Base-by-base conservation (phyloP, 2,888 invertebrate genomes). In the Sturmia bella region DNA sequence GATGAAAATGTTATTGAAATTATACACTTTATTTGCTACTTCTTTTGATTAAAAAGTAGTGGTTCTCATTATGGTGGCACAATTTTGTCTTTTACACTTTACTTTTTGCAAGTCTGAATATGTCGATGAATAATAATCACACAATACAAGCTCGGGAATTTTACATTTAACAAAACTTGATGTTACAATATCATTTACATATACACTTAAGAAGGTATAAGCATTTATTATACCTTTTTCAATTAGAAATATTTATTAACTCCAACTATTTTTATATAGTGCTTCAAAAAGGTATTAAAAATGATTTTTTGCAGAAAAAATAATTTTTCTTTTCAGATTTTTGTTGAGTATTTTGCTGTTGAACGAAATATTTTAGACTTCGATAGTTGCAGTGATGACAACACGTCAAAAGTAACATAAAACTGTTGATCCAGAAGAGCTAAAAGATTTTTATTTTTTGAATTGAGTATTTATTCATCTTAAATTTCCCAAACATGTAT, bases 281-380 rank as follows among this genome's bases (percentile, higher is more conserved):
- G 43, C 59, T 41, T 61, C 6, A 15, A 61, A 43, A 43, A 21
- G 7, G 50, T 41, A 43, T 41, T n/a, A 61, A 61, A 27, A 59
- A 24, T 17, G 9, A 57, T 19, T 24, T 43, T 24, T 19, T 15
- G 43, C 41, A 43, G 37, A 41, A 59, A 59, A 41, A 21, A 32
- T 9, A 2, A 17, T 11, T 56, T 59, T 41, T 43, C 21, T 21
- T 21, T 39, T 19, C 6, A 24, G 24, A 11, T 61, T 43, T 61
- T 43, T 15, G 19, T 39, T 56, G 32, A 43, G n/a, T 61, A 27
- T 43, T 61, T 61, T 61, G 59, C 59, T 21, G 21, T 41, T 43
- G 15, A 24, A 59, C 21, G 24, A 61, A 43, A 61, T 61, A 61
- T 24, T 61, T 61, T n/a, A 59, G 41, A 61, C 59, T 61, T 43